Evolutionary conservation across 2,888 invertebrate species (phyloP).

Genomic region (Zele albiditarsus): DNA sequence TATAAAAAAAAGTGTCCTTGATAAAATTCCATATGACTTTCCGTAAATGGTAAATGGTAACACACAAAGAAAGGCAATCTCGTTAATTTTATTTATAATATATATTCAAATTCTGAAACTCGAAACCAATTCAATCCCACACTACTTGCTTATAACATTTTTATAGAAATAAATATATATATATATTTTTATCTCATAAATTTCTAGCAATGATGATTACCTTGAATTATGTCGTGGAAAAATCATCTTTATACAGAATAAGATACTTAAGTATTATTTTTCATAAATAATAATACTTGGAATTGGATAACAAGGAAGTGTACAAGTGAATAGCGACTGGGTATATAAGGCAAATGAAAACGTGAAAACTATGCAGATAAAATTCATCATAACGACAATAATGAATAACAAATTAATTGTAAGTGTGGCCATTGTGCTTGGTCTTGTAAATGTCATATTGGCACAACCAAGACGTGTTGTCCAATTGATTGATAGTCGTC

Average conservation of each 20-base stretch:
- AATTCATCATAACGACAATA: background rate
- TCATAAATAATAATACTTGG: slow-evolving; percentile 2
- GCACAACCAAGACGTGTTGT: slow-evolving; percentile 40
- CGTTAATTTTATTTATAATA: background rate
- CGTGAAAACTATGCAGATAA: background rate
- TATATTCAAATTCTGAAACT: slow-evolving; percentile 2
- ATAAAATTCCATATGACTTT: slow-evolving; percentile 2
- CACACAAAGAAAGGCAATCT: background rate
- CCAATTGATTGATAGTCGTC: slow-evolving; percentile 36
- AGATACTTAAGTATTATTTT: slow-evolving; percentile 25
- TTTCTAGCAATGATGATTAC: background rate
- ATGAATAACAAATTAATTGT: background rate
- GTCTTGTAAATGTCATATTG: slow-evolving; percentile 29
- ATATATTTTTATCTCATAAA: background rate
- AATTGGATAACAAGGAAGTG: slow-evolving; percentile 2
- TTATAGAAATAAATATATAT: background rate
- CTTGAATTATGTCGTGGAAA: slow-evolving; percentile 19
- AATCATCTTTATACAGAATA: slow-evolving; percentile 8
- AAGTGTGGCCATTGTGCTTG: slow-evolving; percentile 17
- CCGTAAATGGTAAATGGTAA: slow-evolving; percentile 4
- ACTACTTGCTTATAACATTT: background rate
- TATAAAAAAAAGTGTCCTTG: slow-evolving; percentile 8
- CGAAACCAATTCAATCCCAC: background rate
- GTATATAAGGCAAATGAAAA: background rate
- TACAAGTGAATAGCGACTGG: background rate